These are phyloP conservation scores for mouse (Mus musculus) DNA, from an alignment of 2,113 vertebrate genomes.

Conservation along the genomic window GRCm39 chr4:35466501-35467000, in stretches of 20 bases:
- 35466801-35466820: not conserved
- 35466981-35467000: not conserved
- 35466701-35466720: not conserved
- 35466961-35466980: not conserved
- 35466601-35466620: not conserved
- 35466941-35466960: not conserved
- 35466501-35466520: too few species aligned
- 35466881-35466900: too few species aligned
- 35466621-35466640: not conserved
- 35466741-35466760: not conserved
- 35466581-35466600: not conserved
- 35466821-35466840: not conserved
- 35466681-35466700: not conserved
- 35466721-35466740: not conserved
- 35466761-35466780: not conserved
- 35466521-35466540: not conserved
- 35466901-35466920: too few species aligned
- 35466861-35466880: not conserved
- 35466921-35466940: not conserved
- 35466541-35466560: not conserved
- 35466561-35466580: slow-evolving; percentile 37
- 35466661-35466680: not conserved
- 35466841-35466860: slow-evolving; percentile 23
- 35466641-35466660: not conserved
- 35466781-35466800: too few species aligned